These are phyloP conservation scores for Lethrus apterus DNA, from an alignment of 1,140 invertebrate species.

Conservation along the genomic window DNA sequence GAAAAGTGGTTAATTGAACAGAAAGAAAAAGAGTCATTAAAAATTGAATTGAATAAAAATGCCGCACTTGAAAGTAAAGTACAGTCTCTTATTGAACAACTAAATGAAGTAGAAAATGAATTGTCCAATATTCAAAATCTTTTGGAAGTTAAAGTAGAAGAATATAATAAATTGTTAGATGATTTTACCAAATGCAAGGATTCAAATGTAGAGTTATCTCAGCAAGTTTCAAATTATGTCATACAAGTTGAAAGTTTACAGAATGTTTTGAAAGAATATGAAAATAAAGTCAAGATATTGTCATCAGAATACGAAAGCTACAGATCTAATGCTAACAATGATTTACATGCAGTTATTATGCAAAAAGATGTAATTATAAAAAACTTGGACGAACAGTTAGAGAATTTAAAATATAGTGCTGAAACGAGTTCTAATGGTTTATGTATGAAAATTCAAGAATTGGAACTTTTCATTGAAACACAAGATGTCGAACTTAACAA, in stretches of 20 bases:
- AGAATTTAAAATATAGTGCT: constrained; percentile 29
- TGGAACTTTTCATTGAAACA: constrained; percentile 63
- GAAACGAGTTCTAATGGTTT: constrained; percentile 19
- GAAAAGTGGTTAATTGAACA: constrained; percentile 34
- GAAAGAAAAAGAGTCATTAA: constrained; percentile 39
- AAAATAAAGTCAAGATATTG: constrained; percentile 36
- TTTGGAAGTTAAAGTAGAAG: constrained; percentile 21
- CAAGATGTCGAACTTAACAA: constrained; percentile 59
- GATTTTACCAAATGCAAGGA: constrained; percentile 8
- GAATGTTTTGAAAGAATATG: constrained; percentile 38
- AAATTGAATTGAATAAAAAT: constrained; percentile 39
- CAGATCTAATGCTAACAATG: constrained; percentile 43
- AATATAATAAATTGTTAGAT: constrained; percentile 9
- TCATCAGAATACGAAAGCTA: constrained; percentile 42
- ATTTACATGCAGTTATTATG: constrained; percentile 27
- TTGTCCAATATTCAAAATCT: too few relatives aligned
- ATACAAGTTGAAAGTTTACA: constrained; percentile 31
- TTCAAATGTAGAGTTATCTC: constrained; percentile 8
- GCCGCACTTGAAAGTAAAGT: constrained; percentile 36
- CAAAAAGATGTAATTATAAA: constrained; percentile 37
- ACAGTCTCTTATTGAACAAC: constrained; percentile 32
- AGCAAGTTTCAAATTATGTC: constrained; percentile 7
- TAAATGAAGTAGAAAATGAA: constrained; percentile 26
- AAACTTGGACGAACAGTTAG: constrained; percentile 40
- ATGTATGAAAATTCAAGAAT: constrained; percentile 61